These are phyloP conservation scores for Trypoxylus dichotomus DNA, from an alignment of 1,140 invertebrate genomes.

Conservation along the genomic window DNA sequence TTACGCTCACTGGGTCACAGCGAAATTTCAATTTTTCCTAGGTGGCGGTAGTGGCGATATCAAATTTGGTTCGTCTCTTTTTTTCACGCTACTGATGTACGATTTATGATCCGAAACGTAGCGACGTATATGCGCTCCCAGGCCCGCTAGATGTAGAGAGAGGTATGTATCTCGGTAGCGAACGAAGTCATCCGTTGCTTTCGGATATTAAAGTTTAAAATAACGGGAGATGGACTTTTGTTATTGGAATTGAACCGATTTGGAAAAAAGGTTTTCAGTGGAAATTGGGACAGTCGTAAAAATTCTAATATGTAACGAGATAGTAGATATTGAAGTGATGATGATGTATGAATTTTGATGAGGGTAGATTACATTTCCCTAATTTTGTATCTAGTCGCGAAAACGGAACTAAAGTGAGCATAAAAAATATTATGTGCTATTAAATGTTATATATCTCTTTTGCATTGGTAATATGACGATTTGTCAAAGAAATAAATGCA, in stretches of 20 bases:
- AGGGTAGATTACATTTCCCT: too few relatives aligned
- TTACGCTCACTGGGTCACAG: neutral
- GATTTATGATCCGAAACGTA: neutral
- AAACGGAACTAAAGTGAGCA: too few relatives aligned
- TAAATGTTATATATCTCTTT: too few relatives aligned
- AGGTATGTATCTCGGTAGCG: neutral
- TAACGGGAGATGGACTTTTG: neutral
- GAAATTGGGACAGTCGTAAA: too few relatives aligned
- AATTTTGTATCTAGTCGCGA: too few relatives aligned
- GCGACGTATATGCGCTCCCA: neutral
- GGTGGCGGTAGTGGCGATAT: neutral
- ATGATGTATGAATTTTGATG: too few relatives aligned
- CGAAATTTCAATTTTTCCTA: conserved; percentile 7
- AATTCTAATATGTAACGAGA: too few relatives aligned
- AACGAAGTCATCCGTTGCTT: neutral
- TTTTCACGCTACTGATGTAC: neutral
- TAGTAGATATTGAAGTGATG: too few relatives aligned
- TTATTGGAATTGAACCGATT: neutral
- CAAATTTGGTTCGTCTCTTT: neutral
- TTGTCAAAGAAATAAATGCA: too few relatives aligned
- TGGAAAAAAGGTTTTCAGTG: neutral
- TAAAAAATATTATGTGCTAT: too few relatives aligned
- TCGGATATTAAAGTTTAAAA: conserved; percentile 1
- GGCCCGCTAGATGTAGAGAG: too few relatives aligned
- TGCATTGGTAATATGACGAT: too few relatives aligned